Percentiles rank a stretch among this genome's conserved stretches.
phyloP scores from a whole-genome alignment of 1,140 invertebrate genomes.

The Pygmarrhopalites habei region DNA sequence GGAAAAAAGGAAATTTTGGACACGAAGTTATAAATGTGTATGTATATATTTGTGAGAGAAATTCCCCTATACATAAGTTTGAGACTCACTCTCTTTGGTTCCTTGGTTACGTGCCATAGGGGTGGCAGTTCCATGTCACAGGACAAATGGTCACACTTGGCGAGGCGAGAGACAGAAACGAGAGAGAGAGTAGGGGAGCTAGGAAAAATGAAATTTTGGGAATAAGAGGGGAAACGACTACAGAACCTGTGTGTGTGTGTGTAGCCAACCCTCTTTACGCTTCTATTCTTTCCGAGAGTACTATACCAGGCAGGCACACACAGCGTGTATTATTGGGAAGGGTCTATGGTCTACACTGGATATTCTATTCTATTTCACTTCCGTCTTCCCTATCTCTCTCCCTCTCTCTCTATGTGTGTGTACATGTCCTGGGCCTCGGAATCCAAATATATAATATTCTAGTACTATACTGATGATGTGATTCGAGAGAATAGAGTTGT shows the following conservation, averaged over 20 bases:
- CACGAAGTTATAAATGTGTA: no score
- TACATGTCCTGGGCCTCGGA: not conserved
- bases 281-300: not conserved
- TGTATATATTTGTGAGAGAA: no score
- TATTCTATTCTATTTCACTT: slow-evolving; percentile 11
- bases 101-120: slow-evolving; percentile 10
- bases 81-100: slow-evolving; percentile 5
- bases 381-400: slow-evolving; percentile 5
- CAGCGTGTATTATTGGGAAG: slow-evolving; percentile 5
- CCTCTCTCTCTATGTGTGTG: not conserved
- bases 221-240: slow-evolving; percentile 19
- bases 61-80: not conserved
- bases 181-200: slow-evolving; percentile 13
- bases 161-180: slow-evolving; percentile 11
- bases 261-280: not conserved
- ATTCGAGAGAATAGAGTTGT: not conserved
- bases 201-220: slow-evolving; percentile 25
- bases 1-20: not conserved
- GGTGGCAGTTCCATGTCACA: slow-evolving; percentile 18
- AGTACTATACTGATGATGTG: slow-evolving; percentile 3
- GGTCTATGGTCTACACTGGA: not conserved
- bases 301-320: no score
- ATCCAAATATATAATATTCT: no score
- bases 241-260: no score
- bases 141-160: slow-evolving; percentile 35